Evolutionary conservation across 2,113 vertebrate genomes (phyloP).

Genomic region (Apus apus): DNA sequence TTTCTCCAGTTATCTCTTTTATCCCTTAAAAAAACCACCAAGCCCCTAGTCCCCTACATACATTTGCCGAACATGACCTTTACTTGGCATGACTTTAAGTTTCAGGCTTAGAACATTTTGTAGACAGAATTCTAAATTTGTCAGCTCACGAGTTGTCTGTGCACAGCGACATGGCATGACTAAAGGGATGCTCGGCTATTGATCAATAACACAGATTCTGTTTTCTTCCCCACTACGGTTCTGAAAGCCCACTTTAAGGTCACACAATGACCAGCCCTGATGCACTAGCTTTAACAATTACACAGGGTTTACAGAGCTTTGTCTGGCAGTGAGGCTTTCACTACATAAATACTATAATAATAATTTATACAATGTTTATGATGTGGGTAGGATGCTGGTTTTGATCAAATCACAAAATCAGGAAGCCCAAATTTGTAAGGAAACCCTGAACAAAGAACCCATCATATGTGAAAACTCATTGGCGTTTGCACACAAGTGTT

Average conservation of each 20-base stretch:
- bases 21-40: background rate
- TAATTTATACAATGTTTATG: background rate
- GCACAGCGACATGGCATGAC: background rate
- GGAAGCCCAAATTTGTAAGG: background rate
- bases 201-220: background rate
- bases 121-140: slow-evolving; percentile 8
- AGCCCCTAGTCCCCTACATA: background rate
- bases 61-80: background rate
- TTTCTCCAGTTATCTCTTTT: rapidly evolving
- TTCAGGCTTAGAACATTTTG: background rate
- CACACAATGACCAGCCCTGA: background rate
- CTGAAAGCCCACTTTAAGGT: background rate
- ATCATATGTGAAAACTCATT: rapidly evolving
- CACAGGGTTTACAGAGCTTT: background rate
- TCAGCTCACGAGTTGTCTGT: background rate
- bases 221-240: background rate
- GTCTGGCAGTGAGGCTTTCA: background rate
- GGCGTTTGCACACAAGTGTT: background rate
- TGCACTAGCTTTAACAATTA: background rate
- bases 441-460: background rate
- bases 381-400: background rate
- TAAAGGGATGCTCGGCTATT: slow-evolving; percentile 9
- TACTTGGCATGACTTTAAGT: background rate
- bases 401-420: background rate
- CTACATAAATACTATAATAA: background rate